phyloP scores from a whole-genome alignment of 2,888 invertebrate genomes.

The Orchestes rusci region DNA sequence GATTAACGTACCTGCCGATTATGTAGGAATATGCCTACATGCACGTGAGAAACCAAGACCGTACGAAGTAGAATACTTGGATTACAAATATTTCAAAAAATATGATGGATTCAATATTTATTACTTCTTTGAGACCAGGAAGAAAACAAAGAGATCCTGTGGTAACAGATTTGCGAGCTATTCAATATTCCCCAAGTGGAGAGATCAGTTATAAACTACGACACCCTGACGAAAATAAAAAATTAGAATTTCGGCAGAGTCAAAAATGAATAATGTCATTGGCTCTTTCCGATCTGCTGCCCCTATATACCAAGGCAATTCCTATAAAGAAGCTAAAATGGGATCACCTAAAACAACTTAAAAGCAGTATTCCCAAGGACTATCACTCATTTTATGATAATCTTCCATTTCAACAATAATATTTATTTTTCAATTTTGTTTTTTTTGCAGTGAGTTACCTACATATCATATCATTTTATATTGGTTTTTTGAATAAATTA shows the following conservation, averaged over 20 bases:
- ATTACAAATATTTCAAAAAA: too few relatives aligned
- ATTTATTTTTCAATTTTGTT: background rate
- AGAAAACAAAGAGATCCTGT: slow-evolving; percentile 3
- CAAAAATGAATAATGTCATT: background rate
- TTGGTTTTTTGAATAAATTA: background rate
- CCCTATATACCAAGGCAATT: too few relatives aligned
- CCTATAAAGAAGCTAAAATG: background rate
- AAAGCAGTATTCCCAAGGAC: slow-evolving; percentile 1
- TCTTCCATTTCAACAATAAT: background rate
- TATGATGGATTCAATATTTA: too few relatives aligned
- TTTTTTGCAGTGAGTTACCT: background rate
- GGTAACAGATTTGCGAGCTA: slow-evolving; percentile 4
- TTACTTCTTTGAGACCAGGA: too few relatives aligned
- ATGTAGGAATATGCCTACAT: too few relatives aligned
- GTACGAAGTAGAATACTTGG: too few relatives aligned
- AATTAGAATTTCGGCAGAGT: background rate
- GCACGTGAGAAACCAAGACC: too few relatives aligned
- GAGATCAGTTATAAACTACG: background rate
- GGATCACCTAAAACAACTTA: background rate
- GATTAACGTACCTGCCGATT: too few relatives aligned
- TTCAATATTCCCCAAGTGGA: slow-evolving; percentile 1
- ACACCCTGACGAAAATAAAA: background rate
- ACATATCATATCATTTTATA: too few relatives aligned
- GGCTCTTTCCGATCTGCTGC: too few relatives aligned
- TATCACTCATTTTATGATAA: background rate